Conservation (phyloP, 2,888 invertebrate genomes). For the Celastrina argiolus region DNA sequence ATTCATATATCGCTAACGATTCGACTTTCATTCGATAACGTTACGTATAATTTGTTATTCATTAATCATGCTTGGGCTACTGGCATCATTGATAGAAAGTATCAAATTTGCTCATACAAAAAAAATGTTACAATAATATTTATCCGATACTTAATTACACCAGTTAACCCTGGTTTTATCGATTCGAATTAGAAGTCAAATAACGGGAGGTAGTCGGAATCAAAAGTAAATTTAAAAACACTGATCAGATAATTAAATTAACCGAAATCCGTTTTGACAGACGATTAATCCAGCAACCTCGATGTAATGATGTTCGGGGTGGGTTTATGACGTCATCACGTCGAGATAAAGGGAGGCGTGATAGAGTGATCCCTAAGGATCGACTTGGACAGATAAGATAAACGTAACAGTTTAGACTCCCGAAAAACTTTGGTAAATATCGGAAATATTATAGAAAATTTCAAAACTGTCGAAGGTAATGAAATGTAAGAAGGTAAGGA, state of each 20-base stretch:
- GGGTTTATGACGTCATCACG: conserved; percentile 7
- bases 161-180: neutral
- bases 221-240: neutral
- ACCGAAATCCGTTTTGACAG: neutral
- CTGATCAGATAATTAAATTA: neutral
- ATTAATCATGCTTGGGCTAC: no score
- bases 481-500: no score
- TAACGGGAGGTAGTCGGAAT: neutral
- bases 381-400: conserved; percentile 1
- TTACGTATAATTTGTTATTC: no score
- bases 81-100: no score
- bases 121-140: no score
- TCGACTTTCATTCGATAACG: no score
- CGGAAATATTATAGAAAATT: no score
- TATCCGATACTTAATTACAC: no score
- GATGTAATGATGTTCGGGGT: conserved; percentile 8
- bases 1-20: no score
- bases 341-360: neutral
- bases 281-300: conserved; percentile 6
- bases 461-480: no score
- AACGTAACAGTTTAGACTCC: neutral
- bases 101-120: no score
- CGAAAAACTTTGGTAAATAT: neutral
- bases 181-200: neutral
- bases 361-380: neutral